A percentile compares a stretch with the other conserved stretches of the same genome.
These are phyloP conservation scores for Rhagoletis pomonella DNA, from an alignment of 1,140 invertebrate species.

Conservation along the genomic window DNA sequence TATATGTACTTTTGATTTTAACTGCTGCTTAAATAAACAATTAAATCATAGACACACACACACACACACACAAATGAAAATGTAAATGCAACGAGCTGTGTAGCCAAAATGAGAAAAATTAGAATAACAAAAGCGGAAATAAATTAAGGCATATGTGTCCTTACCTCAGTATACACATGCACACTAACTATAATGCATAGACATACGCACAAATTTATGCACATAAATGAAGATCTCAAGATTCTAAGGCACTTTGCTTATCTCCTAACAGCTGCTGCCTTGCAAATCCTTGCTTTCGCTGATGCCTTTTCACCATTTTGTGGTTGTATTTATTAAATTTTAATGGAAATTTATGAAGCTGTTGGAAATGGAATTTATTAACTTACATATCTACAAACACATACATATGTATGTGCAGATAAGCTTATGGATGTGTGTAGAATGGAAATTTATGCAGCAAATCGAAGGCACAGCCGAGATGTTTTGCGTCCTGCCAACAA, in stretches of 20 bases:
- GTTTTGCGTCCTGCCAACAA: background rate
- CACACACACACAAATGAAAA: background rate
- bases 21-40: slow-evolving; percentile 30
- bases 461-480: background rate
- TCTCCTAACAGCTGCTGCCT: slow-evolving; percentile 24
- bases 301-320: slow-evolving; percentile 41
- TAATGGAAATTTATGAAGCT: slow-evolving; percentile 55
- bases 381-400: slow-evolving; percentile 43
- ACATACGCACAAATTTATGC: background rate
- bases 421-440: slow-evolving; percentile 38
- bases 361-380: slow-evolving; percentile 53
- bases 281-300: background rate
- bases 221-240: slow-evolving; percentile 7
- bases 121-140: slow-evolving; percentile 45
- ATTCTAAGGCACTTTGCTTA: background rate
- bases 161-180: background rate
- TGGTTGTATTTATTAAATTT: slow-evolving; percentile 53
- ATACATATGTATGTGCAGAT: slow-evolving; percentile 1
- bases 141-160: slow-evolving; percentile 44
- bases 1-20: background rate
- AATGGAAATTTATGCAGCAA: slow-evolving; percentile 47
- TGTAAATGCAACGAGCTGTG: background rate
- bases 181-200: background rate
- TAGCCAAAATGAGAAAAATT: slow-evolving; percentile 23
- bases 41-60: background rate